phyloP scores from a whole-genome alignment of 2,888 invertebrate genomes.

The Melieria picta region DNA sequence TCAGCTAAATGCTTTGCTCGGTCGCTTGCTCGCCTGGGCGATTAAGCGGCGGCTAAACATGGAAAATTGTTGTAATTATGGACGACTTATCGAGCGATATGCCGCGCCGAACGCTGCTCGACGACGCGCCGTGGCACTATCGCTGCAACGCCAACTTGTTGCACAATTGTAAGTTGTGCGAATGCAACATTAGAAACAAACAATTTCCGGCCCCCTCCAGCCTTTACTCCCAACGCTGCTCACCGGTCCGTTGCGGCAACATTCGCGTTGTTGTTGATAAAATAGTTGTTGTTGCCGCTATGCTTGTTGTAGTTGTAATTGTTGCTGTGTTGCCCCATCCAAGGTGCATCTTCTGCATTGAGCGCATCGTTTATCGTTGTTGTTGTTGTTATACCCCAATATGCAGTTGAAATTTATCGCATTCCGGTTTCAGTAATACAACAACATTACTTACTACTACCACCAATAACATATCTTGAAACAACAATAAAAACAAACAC shows the following conservation, averaged over 20 bases:
- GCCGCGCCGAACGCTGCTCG: constrained; percentile 36
- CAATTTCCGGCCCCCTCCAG: not conserved
- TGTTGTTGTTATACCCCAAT: constrained; percentile 6
- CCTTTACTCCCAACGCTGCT: too few species aligned
- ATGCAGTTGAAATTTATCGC: constrained; percentile 34
- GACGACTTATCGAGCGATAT: constrained; percentile 47
- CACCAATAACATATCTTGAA: constrained; percentile 8
- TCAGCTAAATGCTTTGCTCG: constrained; percentile 1
- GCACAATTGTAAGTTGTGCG: constrained; percentile 32
- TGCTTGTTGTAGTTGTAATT: constrained; percentile 9
- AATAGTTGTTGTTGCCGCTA: not conserved
- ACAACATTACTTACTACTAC: not conserved
- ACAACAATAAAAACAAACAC: not conserved
- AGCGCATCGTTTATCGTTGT: not conserved
- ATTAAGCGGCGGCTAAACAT: constrained; percentile 50
- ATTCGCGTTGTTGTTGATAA: not conserved
- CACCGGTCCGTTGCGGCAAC: not conserved
- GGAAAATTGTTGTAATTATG: constrained; percentile 52
- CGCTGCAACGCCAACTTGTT: constrained; percentile 34
- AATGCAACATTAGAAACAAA: constrained; percentile 32
- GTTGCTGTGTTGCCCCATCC: constrained; percentile 20
- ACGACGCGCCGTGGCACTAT: constrained; percentile 14
- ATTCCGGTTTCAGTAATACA: constrained; percentile 24
- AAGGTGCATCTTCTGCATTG: constrained; percentile 13
- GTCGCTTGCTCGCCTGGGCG: constrained; percentile 38